phyloP scores from a whole-genome alignment of 2,797 vertebrate genomes.

The Oreochromis mossambicus region DNA sequence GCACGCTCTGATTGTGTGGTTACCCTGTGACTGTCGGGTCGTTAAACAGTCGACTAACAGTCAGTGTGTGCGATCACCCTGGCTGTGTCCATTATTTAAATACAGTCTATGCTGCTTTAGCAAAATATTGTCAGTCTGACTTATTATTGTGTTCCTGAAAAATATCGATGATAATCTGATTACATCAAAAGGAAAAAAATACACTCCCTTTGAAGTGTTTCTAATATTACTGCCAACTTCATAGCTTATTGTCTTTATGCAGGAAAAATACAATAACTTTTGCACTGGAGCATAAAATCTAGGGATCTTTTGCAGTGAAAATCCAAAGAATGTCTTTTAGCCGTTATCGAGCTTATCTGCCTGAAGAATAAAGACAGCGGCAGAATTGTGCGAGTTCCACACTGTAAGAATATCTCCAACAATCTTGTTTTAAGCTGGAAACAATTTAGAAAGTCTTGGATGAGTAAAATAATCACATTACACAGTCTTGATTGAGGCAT shows the following conservation, averaged over 20 bases:
- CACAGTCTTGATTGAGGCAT: conserved; percentile 66
- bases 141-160: not conserved
- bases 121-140: not conserved
- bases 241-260: not conserved
- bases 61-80: not conserved
- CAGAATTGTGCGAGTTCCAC: conserved; percentile 5
- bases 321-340: not conserved
- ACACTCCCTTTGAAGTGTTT: not conserved
- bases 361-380: not conserved
- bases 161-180: not conserved
- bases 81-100: not conserved
- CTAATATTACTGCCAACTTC: not conserved
- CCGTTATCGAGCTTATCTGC: fast-evolving
- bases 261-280: not conserved
- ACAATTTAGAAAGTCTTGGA: conserved; percentile 74
- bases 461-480: conserved; percentile 70
- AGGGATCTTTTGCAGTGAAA: not conserved
- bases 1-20: no score
- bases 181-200: fast-evolving
- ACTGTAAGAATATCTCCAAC: conserved; percentile 60
- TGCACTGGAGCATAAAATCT: not conserved
- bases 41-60: fast-evolving
- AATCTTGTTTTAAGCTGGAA: conserved; percentile 73
- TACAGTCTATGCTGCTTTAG: not conserved
- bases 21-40: fast-evolving